These are phyloP conservation scores for Odontomachus brunneus DNA, from an alignment of 1,140 invertebrate species.

Conservation along the genomic window DNA sequence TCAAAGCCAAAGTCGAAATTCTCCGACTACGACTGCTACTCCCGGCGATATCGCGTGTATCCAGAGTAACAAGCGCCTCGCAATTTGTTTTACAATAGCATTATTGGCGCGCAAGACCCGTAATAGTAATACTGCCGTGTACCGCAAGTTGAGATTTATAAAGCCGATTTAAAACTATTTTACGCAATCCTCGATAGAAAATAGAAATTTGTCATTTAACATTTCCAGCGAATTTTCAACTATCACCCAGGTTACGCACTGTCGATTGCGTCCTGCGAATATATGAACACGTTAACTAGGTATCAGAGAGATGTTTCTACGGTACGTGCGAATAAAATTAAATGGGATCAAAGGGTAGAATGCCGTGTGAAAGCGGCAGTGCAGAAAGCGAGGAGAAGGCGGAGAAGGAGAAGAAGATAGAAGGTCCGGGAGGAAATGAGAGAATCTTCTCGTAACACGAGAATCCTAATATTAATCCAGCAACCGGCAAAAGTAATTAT, in stretches of 20 bases:
- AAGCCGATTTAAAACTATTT: too few relatives aligned
- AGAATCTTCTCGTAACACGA: slow-evolving; percentile 55
- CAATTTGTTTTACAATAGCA: too few relatives aligned
- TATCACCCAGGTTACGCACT: background rate
- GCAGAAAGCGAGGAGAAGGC: background rate
- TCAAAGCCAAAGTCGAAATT: too few relatives aligned
- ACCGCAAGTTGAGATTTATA: too few relatives aligned
- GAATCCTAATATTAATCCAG: slow-evolving; percentile 65
- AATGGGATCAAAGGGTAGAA: slow-evolving; percentile 20
- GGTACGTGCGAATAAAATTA: slow-evolving; percentile 22
- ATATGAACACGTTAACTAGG: background rate
- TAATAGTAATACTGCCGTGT: too few relatives aligned
- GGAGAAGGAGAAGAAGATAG: background rate
- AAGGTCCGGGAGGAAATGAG: slow-evolving; percentile 44
- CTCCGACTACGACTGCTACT: too few relatives aligned
- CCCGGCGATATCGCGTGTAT: too few relatives aligned
- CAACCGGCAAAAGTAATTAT: slow-evolving; percentile 69
- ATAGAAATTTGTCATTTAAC: too few relatives aligned
- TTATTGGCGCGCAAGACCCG: too few relatives aligned
- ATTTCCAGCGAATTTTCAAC: background rate
- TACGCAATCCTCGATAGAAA: too few relatives aligned
- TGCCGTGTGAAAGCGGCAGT: background rate
- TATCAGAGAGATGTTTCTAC: background rate
- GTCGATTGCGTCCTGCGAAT: background rate
- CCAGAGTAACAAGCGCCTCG: too few relatives aligned